Conservation (phyloP, 2,888 invertebrate genomes). For the Aphodius sticticus region DNA sequence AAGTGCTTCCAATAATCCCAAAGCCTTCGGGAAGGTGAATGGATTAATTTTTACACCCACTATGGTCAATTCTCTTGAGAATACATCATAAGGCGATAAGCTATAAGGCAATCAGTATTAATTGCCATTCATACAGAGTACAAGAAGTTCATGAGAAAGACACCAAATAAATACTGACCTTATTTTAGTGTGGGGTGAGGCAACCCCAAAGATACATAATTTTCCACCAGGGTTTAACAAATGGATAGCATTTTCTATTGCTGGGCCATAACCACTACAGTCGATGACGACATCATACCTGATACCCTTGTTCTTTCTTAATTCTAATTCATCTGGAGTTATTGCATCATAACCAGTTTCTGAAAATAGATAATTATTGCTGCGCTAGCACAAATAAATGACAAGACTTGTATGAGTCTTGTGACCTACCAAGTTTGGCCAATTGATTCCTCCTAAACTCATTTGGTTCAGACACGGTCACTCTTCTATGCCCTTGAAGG, state of each 20-base stretch:
- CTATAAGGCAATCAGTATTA: conserved; percentile 54
- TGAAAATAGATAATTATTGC: conserved; percentile 46
- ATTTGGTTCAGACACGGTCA: conserved; percentile 75
- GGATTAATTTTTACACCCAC: conserved; percentile 75
- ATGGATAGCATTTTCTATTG: conserved; percentile 69
- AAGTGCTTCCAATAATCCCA: conserved; percentile 71
- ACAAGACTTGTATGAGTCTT: too few relatives aligned
- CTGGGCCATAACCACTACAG: conserved; percentile 76
- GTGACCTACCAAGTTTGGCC: conserved; percentile 61
- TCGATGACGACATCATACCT: conserved; percentile 74
- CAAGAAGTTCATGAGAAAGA: conserved; percentile 12
- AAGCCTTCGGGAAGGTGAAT: conserved; percentile 70
- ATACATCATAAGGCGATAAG: conserved; percentile 67
- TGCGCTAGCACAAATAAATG: conserved; percentile 42
- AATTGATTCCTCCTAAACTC: conserved; percentile 61
- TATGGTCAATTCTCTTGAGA: conserved; percentile 69
- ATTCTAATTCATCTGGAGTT: conserved; percentile 63
- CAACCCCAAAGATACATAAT: conserved; percentile 75
- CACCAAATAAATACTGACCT: conserved; percentile 47
- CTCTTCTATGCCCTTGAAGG: conserved; percentile 72
- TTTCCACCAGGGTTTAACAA: conserved; percentile 69
- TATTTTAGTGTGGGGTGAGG: conserved; percentile 63
- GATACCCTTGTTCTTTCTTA: conserved; percentile 53
- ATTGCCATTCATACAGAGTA: not conserved
- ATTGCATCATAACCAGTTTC: conserved; percentile 69